These are phyloP conservation scores for Cotesia congregata DNA, from an alignment of 2,888 invertebrate species.

Conservation along the genomic window DNA sequence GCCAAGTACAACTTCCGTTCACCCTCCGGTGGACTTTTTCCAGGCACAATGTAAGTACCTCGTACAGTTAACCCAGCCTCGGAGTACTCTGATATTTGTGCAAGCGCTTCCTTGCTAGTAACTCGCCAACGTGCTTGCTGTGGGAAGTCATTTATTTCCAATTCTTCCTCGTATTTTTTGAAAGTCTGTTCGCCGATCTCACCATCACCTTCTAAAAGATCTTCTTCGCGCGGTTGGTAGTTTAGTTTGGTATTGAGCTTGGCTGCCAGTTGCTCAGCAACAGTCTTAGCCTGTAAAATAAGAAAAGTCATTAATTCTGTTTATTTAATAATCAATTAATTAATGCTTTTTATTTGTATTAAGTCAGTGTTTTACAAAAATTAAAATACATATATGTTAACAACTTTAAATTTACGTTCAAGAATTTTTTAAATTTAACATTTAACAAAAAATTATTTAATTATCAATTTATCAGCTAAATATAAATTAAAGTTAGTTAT, in stretches of 20 bases:
- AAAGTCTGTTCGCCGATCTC: conserved; percentile 79
- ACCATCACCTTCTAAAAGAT: conserved; percentile 78
- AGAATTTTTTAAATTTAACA: too few relatives aligned
- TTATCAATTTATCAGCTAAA: too few relatives aligned
- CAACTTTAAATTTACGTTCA: too few relatives aligned
- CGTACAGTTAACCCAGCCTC: conserved; percentile 99
- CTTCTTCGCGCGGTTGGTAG: conserved; percentile 94
- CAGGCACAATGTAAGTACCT: conserved; percentile 94
- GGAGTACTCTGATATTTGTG: conserved; percentile 98
- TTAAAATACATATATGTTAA: too few relatives aligned
- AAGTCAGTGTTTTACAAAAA: too few relatives aligned
- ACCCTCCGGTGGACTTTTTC: conserved; percentile 91
- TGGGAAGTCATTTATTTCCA: conserved; percentile 99
- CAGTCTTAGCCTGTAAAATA: conserved; percentile 83
- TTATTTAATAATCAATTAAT: conserved; percentile 19
- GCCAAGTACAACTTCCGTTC: conserved; percentile 97
- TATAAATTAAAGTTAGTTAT: too few relatives aligned
- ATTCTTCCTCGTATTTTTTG: conserved; percentile 96
- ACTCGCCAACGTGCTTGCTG: conserved; percentile 99
- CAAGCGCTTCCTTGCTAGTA: conserved; percentile 97
- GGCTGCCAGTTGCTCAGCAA: conserved; percentile 97
- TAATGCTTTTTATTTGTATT: too few relatives aligned
- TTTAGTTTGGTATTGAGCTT: conserved; percentile 97
- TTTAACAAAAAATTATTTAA: too few relatives aligned
- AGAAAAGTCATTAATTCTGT: conserved; percentile 32